Evolutionary conservation across 2,113 vertebrate species (phyloP).

Genomic region (Bostrychus sinensis): DNA sequence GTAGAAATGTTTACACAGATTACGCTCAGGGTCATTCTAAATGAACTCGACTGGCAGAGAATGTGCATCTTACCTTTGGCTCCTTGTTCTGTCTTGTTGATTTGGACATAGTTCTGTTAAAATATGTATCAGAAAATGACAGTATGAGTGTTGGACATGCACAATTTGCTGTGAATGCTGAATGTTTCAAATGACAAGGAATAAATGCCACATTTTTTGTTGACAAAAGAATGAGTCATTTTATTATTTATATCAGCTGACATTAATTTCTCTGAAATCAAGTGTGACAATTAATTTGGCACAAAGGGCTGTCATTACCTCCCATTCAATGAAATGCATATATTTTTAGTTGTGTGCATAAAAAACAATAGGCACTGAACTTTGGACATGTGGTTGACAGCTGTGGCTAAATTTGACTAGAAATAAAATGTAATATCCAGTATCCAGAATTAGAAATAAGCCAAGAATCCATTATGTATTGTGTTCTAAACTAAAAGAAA

Average conservation of each 20-base stretch:
- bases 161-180: slow-evolving; percentile 3
- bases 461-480: slow-evolving; percentile 1
- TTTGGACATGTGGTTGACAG: too few relatives aligned
- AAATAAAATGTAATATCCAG: too few relatives aligned
- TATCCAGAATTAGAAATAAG: not conserved
- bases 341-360: not conserved
- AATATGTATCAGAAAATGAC: not conserved
- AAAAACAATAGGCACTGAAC: too few relatives aligned
- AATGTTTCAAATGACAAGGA: not conserved
- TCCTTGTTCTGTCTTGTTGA: slow-evolving; percentile 10
- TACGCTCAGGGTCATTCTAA: slow-evolving; percentile 78
- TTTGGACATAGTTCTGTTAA: not conserved
- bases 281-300: too few relatives aligned
- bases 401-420: too few relatives aligned
- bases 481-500: slow-evolving; percentile 17
- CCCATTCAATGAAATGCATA: too few relatives aligned
- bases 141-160: slow-evolving; percentile 15
- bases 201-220: not conserved
- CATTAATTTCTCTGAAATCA: too few relatives aligned
- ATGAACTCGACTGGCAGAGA: slow-evolving; percentile 67
- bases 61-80: slow-evolving; percentile 51
- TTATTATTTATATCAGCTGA: too few relatives aligned
- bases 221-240: too few relatives aligned
- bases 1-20: slow-evolving; percentile 75
- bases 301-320: too few relatives aligned